These are phyloP conservation scores for Columba livia DNA, from an alignment of 2,113 vertebrate genomes.

Conservation along the genomic window DNA sequence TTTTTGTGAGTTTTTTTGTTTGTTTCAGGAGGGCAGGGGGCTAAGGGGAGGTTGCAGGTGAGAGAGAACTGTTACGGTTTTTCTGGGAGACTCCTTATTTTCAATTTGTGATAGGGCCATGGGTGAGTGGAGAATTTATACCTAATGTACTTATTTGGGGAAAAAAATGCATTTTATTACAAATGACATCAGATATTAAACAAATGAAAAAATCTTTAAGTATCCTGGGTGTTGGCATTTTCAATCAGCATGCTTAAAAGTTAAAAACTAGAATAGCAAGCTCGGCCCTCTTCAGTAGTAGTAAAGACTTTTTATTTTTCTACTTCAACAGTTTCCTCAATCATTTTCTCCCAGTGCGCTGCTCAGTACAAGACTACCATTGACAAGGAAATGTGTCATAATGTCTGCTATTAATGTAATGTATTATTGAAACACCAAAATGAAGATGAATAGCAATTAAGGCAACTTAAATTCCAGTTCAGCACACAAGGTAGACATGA, in stretches of 20 bases:
- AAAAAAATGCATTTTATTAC: background rate
- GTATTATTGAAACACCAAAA: conserved; percentile 20
- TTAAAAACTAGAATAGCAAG: conserved; percentile 8
- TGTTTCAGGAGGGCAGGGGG: too few species aligned
- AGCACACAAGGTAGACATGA: background rate
- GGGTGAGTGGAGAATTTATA: background rate
- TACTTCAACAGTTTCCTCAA: conserved; percentile 1
- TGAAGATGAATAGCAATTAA: conserved; percentile 13
- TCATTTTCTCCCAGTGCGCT: background rate
- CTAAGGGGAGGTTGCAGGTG: fast-evolving
- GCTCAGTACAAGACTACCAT: background rate
- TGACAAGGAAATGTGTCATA: conserved; percentile 22
- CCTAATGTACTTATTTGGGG: background rate
- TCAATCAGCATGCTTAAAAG: background rate
- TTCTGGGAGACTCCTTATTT: conserved; percentile 9
- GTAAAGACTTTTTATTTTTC: background rate
- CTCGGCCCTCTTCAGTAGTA: background rate
- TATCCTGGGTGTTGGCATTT: background rate
- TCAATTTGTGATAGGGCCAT: background rate
- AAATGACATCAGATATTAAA: background rate
- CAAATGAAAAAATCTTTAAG: background rate
- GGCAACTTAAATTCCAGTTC: background rate
- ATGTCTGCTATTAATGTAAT: background rate
- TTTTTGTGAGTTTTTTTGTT: too few species aligned
- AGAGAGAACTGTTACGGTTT: background rate